Base-by-base conservation (phyloP, 1,140 invertebrate species). In the Eurosta solidaginis region DNA sequence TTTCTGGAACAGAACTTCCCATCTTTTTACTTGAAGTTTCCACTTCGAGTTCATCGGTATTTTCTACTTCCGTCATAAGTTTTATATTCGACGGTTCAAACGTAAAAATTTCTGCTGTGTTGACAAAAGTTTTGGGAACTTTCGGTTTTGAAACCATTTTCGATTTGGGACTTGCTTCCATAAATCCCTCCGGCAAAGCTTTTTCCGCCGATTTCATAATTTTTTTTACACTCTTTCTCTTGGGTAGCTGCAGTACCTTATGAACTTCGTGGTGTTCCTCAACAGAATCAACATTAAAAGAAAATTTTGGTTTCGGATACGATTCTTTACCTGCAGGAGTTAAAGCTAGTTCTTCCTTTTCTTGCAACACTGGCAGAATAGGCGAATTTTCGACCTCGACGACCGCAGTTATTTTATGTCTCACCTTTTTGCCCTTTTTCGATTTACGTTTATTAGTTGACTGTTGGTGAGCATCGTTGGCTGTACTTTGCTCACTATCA, bases 231-330 rank as follows among this genome's bases (percentile, higher is more conserved):
- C 78, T 77, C 79, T 87, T 87, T 80, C 86, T 87, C 77, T 87
- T 88, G 68, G 86, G 86, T 49, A 88, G 10, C 76, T 87, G 86
- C 27, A 88, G 83, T 0, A 87, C 79, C 73, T 83, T 85, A 63
- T 85, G 78, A 76, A 87, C 83, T 77, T 85, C 81, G 59, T 85
- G 83, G 73, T 85, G 83, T 77, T 87, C 85, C 77, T 88, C 84
- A 36, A 88, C 81, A 1, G 81, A 79, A 63, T 87, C 86, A 44
- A 87, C 83, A 47, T 83, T 85, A 0, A 80, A 81, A 6, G 84
- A 85, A 44, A 86, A 85, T 76, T 82, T 87, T 0, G 84, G 86
- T 77, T 82, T 83, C 14, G 79, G 80, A 79, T 44, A 22, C 27
- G 25, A 9, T 36, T 7, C 42, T n/a, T 47, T 42, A 9, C 27